phyloP scores from a whole-genome alignment of 1,140 invertebrate species.

The Drosophila sulfurigaster region DNA sequence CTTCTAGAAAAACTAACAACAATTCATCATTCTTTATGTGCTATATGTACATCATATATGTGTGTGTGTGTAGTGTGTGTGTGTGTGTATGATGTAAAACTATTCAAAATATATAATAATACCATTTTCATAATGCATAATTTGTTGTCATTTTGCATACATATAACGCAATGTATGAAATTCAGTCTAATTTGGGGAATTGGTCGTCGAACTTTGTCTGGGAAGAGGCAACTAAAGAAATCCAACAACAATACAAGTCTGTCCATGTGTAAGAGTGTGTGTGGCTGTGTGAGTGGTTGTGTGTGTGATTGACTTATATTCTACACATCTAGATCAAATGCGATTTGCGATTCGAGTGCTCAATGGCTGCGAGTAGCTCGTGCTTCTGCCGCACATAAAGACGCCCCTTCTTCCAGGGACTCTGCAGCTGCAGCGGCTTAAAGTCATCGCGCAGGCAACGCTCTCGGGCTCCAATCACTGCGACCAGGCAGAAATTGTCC shows the following conservation, averaged over 20 bases:
- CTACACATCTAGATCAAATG: conserved; percentile 74
- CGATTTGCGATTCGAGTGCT: conserved; percentile 92
- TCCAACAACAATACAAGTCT: conserved; percentile 27
- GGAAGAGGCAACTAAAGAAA: conserved; percentile 41
- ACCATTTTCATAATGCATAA: conserved; percentile 62
- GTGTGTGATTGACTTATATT: neutral
- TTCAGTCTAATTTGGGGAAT: conserved; percentile 82
- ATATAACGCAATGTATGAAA: conserved; percentile 53
- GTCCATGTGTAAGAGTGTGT: conserved; percentile 9
- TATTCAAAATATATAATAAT: conserved; percentile 79
- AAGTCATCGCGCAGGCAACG: conserved; percentile 97
- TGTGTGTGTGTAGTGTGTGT: conserved; percentile 22
- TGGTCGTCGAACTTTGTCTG: conserved; percentile 69
- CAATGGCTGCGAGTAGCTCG: conserved; percentile 93
- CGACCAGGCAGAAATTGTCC: conserved; percentile 96
- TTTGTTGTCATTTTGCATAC: conserved; percentile 57
- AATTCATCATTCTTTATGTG: conserved; percentile 36
- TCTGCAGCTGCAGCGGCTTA: conserved; percentile 95
- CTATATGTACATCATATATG: conserved; percentile 26
- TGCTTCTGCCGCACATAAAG: conserved; percentile 96
- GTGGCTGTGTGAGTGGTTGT: neutral
- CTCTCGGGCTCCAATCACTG: conserved; percentile 96
- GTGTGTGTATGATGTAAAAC: conserved; percentile 56
- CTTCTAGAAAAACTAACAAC: conserved; percentile 72
- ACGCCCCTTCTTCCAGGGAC: conserved; percentile 97